These are phyloP conservation scores for Apistogramma diplotaenia DNA, from an alignment of 2,113 vertebrate genomes.

Conservation along the genomic window DNA sequence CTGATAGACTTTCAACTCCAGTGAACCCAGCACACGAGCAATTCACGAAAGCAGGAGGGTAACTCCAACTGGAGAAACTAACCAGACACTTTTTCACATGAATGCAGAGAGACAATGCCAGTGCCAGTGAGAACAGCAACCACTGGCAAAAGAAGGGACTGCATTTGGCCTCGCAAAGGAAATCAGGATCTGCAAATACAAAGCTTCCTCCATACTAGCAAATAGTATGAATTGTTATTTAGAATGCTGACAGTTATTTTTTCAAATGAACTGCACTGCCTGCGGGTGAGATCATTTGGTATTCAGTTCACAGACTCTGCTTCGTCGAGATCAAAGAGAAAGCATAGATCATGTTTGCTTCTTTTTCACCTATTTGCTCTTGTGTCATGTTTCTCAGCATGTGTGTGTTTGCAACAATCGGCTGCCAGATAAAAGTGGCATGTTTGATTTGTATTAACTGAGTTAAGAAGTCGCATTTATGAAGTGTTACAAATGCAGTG, in stretches of 20 bases:
- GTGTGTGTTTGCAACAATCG: background rate
- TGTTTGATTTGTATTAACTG: background rate
- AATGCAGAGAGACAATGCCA: constrained; percentile 34
- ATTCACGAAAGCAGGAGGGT: constrained; percentile 40
- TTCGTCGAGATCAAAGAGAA: constrained; percentile 19
- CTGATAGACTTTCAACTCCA: constrained; percentile 64
- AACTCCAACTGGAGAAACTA: constrained; percentile 34
- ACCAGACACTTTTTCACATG: constrained; percentile 21
- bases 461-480: background rate
- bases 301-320: constrained; percentile 2
- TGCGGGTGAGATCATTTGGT: constrained; percentile 4
- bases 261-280: constrained; percentile 11
- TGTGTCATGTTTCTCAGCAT: background rate
- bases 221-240: constrained; percentile 23
- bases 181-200: constrained; percentile 41
- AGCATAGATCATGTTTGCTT: constrained; percentile 12
- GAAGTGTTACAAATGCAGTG: background rate
- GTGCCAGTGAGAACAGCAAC: constrained; percentile 23
- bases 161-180: constrained; percentile 25
- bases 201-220: constrained; percentile 2
- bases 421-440: constrained; percentile 1
- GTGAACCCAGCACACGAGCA: constrained; percentile 45
- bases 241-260: constrained; percentile 26
- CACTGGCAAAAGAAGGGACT: constrained; percentile 17
- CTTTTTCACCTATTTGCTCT: background rate